Evolutionary conservation across 2,113 vertebrate species (phyloP), one percentile per base, ranked within the genome.

Genomic region (Stictonetta naevosa): DNA sequence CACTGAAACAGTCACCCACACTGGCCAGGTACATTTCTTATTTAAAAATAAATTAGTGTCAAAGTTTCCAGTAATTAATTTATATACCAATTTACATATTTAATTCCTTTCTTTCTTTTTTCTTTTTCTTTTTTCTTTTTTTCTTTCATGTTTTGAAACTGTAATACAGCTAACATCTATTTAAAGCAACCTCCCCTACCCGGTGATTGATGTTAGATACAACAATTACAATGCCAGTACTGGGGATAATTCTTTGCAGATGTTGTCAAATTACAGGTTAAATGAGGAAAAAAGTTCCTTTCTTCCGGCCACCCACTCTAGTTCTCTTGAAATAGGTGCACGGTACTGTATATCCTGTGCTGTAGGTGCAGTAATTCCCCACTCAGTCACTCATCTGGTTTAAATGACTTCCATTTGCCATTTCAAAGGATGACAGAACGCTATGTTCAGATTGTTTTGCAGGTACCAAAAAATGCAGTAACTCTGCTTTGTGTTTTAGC

Each of bases 181-280:
- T 98, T 98, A 98, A 98, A 98, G 98, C 96, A 98, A 98, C 98
- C 98, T 98, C 83, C 90, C 75, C 46, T 97, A 97, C 94, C 92
- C 97, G 10, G 97, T 98, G 98, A 98, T 98, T 99, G 98, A 99
- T 99, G 98, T 98, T 98, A 98, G 98, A 98, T 98, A 98, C 97
- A 98, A 98, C 98, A 98, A 99, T 99, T 99, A 98, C 95, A 97
- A 98, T 98, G 98, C 97, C 97, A 97, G 97, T 96, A 96, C 98
- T 96, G 86, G 96, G 97, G 98, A 98, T 99, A 99, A 99, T 99
- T 99, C 98, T 95, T 97, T 98, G 97, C 99, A 99, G 98, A 99
- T 99, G 99, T 98, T 98, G 98, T 98, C 97, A 98, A 98, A 98
- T 98, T 98, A 97, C 97, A 98, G 98, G 98, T 98, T 98, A 98